Conservation (phyloP, 2,113 vertebrate species). For the Turdus rufiventris region DNA sequence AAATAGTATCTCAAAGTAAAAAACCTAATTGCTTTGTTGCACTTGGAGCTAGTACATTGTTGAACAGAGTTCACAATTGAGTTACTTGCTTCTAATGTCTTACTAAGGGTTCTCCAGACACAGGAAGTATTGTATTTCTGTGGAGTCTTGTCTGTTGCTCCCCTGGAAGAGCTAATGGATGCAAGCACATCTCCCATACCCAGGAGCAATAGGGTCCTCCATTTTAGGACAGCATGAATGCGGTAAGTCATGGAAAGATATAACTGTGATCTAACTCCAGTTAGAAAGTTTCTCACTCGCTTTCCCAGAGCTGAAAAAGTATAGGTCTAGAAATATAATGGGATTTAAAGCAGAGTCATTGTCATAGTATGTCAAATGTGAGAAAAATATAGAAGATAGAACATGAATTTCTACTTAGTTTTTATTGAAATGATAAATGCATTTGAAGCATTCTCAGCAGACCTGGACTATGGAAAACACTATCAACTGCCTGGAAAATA, state of each 20-base stretch:
- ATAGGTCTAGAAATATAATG: background rate
- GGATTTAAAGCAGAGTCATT: background rate
- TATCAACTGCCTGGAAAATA: conserved; percentile 7
- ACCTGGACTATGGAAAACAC: conserved; percentile 20
- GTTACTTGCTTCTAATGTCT: background rate
- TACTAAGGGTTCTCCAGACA: background rate
- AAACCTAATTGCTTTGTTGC: background rate
- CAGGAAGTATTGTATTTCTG: background rate
- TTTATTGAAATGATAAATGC: conserved; percentile 39
- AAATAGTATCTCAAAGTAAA: background rate
- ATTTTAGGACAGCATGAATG: background rate
- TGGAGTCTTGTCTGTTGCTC: accelerated
- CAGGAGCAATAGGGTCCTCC: background rate
- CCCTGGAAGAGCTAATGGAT: background rate
- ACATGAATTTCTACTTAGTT: conserved; percentile 14
- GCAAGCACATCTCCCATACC: background rate
- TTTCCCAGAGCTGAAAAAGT: background rate
- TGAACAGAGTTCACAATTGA: background rate
- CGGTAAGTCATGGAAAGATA: background rate
- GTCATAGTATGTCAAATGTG: background rate
- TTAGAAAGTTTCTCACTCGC: background rate
- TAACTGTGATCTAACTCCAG: background rate
- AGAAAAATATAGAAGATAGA: conserved; percentile 40
- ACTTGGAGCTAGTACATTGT: background rate
- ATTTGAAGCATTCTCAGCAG: conserved; percentile 30